Conservation (phyloP, 2,888 invertebrate species). For the Cybosia mesomella region DNA sequence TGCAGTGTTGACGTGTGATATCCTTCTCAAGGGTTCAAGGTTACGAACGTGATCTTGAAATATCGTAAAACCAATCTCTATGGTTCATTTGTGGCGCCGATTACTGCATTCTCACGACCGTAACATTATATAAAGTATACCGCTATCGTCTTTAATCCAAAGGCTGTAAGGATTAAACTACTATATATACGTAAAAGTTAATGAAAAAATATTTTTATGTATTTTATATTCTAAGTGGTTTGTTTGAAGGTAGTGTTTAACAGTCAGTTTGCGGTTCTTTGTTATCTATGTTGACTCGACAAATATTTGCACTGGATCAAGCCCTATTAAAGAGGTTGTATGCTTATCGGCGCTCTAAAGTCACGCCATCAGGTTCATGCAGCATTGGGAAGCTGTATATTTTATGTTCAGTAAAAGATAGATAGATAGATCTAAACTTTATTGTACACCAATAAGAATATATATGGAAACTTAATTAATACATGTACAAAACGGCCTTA, state of each 20-base stretch:
- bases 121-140: constrained; percentile 39
- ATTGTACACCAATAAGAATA: too few species aligned
- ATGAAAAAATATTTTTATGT: constrained; percentile 59
- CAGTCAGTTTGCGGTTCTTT: constrained; percentile 78
- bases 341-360: constrained; percentile 42
- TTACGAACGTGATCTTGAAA: constrained; percentile 81
- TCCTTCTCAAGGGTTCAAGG: constrained; percentile 80
- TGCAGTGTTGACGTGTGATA: constrained; percentile 70
- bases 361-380: background rate
- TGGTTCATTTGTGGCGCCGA: constrained; percentile 71
- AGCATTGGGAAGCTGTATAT: background rate
- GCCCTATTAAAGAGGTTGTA: constrained; percentile 57
- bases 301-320: constrained; percentile 75
- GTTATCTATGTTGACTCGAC: constrained; percentile 77
- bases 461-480: too few species aligned
- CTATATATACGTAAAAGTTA: constrained; percentile 47
- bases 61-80: constrained; percentile 82
- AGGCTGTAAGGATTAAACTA: constrained; percentile 52
- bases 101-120: constrained; percentile 79
- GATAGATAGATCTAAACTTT: too few species aligned
- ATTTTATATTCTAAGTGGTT: constrained; percentile 68
- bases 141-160: constrained; percentile 40
- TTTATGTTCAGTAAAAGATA: background rate
- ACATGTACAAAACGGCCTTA: too few species aligned
- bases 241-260: constrained; percentile 79